Conservation (phyloP, 2,113 vertebrate species). For the Actinemys pallida region DNA sequence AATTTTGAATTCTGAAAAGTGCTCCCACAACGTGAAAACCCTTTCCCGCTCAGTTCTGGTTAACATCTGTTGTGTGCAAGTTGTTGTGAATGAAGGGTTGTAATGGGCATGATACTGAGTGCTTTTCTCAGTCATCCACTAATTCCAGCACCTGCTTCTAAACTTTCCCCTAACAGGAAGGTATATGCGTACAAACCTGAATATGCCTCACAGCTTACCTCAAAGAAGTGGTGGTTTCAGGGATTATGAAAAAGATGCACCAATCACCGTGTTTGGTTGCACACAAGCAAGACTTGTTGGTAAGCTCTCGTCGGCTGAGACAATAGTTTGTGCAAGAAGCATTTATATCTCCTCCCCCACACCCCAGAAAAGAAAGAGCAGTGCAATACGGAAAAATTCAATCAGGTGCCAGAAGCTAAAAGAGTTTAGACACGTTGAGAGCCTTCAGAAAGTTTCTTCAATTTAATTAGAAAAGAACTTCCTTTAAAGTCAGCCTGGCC, state of each 20-base stretch:
- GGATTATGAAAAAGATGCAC: constrained; percentile 96
- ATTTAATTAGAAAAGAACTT: neutral
- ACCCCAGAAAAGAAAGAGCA: neutral
- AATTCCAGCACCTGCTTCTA: neutral
- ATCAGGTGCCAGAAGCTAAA: rapidly evolving
- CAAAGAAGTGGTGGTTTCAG: constrained; percentile 88
- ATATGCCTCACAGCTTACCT: constrained; percentile 94
- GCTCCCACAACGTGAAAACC: neutral
- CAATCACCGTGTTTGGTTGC: constrained; percentile 96
- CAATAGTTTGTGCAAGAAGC: neutral
- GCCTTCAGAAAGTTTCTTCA: neutral
- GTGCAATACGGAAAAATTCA: neutral
- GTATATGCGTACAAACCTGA: constrained; percentile 95
- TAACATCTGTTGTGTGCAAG: rapidly evolving
- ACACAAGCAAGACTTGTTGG: constrained; percentile 94
- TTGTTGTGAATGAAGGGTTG: neutral
- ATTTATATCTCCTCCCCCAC: neutral
- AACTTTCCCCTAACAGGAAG: constrained; percentile 80
- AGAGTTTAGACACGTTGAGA: rapidly evolving
- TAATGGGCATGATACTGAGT: neutral
- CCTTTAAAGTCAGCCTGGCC: neutral
- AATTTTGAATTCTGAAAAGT: neutral
- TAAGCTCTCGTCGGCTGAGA: constrained; percentile 55
- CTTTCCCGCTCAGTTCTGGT: rapidly evolving
- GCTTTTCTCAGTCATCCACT: rapidly evolving